phyloP scores from a whole-genome alignment of 2,888 invertebrate species.

The Petrolisthes manimaculis region DNA sequence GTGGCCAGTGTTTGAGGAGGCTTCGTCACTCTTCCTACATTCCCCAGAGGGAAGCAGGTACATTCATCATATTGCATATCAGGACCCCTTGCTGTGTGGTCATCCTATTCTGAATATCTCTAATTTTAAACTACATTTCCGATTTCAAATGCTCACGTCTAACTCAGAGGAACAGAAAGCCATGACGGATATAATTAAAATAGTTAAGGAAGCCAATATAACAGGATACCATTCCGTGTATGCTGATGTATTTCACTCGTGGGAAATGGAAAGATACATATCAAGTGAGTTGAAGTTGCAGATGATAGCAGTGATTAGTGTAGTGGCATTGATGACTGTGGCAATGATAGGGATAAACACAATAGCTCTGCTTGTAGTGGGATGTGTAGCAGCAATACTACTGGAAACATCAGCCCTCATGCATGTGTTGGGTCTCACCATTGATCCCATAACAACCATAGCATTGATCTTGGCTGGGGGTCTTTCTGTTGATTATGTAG shows the following conservation, averaged over 20 bases:
- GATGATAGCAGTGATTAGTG: not conserved
- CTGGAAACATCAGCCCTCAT: slow-evolving; percentile 68
- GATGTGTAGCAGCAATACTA: slow-evolving; percentile 76
- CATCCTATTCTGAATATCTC: slow-evolving; percentile 40
- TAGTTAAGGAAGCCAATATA: slow-evolving; percentile 48
- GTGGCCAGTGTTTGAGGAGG: slow-evolving; percentile 25
- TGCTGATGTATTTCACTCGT: slow-evolving; percentile 64
- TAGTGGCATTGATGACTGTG: not conserved
- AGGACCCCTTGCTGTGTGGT: slow-evolving; percentile 28
- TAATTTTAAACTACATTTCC: slow-evolving; percentile 46
- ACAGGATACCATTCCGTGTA: slow-evolving; percentile 55
- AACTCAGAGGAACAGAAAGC: slow-evolving; percentile 80
- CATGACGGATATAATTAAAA: slow-evolving; percentile 75
- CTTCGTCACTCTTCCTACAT: slow-evolving; percentile 42
- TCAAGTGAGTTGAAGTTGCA: not conserved
- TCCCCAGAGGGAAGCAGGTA: slow-evolving; percentile 21
- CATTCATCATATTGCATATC: slow-evolving; percentile 42
- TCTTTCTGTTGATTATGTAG: slow-evolving; percentile 84
- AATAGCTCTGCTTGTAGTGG: slow-evolving; percentile 83
- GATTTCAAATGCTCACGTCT: slow-evolving; percentile 25
- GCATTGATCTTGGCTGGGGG: slow-evolving; percentile 85
- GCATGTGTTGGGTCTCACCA: slow-evolving; percentile 82
- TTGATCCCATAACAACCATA: slow-evolving; percentile 85
- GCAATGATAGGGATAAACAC: slow-evolving; percentile 71
- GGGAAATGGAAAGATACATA: slow-evolving; percentile 63